phyloP scores from a whole-genome alignment of 2,113 vertebrate species.

The Malurus alboscapulatus region DNA sequence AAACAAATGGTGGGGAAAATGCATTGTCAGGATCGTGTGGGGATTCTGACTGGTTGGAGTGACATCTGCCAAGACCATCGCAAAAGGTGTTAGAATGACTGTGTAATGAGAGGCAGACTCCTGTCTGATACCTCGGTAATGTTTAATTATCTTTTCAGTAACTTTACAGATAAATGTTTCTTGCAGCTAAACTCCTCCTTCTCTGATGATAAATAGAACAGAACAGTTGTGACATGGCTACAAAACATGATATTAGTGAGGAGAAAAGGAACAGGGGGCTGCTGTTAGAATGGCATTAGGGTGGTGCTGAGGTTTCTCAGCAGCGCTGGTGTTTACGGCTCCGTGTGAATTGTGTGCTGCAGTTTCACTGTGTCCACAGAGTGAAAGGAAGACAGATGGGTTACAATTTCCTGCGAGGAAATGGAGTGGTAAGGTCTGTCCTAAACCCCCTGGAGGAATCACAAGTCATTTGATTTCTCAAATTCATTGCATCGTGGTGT shows the following conservation, averaged over 20 bases:
- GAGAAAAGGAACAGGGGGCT: neutral
- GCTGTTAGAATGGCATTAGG: neutral
- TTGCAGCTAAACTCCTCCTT: neutral
- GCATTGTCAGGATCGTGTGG: neutral
- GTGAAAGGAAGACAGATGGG: constrained; percentile 29
- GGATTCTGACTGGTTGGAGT: neutral
- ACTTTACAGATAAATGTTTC: neutral
- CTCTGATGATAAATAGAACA: neutral
- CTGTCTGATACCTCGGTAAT: neutral
- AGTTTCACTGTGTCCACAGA: neutral
- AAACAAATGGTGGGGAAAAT: neutral
- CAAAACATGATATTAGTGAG: neutral
- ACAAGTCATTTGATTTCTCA: neutral
- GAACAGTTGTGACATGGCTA: neutral
- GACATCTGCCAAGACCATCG: neutral
- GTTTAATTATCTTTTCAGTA: neutral
- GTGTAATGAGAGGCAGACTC: neutral
- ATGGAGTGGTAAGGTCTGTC: neutral
- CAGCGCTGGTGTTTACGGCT: neutral
- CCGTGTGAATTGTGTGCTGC: neutral
- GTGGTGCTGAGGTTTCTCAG: neutral
- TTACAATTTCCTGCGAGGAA: constrained; percentile 21
- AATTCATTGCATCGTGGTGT: neutral
- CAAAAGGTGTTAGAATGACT: neutral
- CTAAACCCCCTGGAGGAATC: neutral